These are phyloP conservation scores for Musca domestica DNA, from an alignment of 1,140 invertebrate species.

Conservation along the genomic window DNA sequence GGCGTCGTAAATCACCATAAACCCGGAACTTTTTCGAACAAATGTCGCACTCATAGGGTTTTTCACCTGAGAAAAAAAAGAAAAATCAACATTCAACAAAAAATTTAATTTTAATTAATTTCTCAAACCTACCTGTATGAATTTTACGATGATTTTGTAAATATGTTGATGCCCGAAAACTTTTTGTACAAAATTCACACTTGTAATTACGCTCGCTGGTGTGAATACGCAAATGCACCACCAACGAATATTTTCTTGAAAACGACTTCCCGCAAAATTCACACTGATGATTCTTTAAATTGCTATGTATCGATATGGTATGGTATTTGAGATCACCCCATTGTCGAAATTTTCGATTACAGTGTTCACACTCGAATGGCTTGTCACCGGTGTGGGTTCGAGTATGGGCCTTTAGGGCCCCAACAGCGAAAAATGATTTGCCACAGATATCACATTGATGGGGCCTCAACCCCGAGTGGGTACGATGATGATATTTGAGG, in stretches of 20 bases:
- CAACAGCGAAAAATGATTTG: slow-evolving; percentile 69
- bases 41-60: slow-evolving; percentile 72
- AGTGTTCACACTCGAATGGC: slow-evolving; percentile 74
- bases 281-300: slow-evolving; percentile 79
- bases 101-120: slow-evolving; percentile 24
- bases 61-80: slow-evolving; percentile 62
- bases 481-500: slow-evolving; percentile 77
- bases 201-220: slow-evolving; percentile 87
- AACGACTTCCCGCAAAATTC: slow-evolving; percentile 91
- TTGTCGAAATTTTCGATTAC: slow-evolving; percentile 75
- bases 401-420: slow-evolving; percentile 74
- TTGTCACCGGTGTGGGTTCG: slow-evolving; percentile 72
- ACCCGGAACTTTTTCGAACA: slow-evolving; percentile 84
- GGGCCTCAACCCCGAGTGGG: slow-evolving; percentile 71
- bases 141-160: slow-evolving; percentile 84
- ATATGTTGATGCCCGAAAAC: slow-evolving; percentile 82
- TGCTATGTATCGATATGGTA: slow-evolving; percentile 78
- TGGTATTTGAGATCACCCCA: slow-evolving; percentile 91
- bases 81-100: slow-evolving; percentile 24
- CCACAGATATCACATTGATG: slow-evolving; percentile 80
- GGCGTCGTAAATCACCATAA: slow-evolving; percentile 83
- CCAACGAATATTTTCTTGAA: slow-evolving; percentile 89
- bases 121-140: slow-evolving; percentile 71
- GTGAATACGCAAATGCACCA: slow-evolving; percentile 85
- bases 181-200: slow-evolving; percentile 79